These are phyloP conservation scores for Geotrypetes seraphini DNA, from an alignment of 2,797 vertebrate genomes.

Conservation along the genomic window DNA sequence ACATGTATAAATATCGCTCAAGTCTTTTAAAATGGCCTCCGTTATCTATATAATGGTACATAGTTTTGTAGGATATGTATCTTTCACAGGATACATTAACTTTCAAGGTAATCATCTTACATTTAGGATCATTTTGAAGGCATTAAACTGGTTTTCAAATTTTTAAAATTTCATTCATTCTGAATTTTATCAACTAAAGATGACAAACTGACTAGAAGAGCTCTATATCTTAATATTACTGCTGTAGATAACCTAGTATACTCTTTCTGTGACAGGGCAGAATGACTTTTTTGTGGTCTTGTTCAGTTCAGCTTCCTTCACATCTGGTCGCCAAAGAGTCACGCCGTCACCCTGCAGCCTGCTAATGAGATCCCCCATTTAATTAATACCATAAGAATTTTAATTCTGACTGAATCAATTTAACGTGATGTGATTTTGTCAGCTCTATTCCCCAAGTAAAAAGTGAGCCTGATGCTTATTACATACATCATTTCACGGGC, in stretches of 20 bases:
- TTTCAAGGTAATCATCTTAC: too few relatives aligned
- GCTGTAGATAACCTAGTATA: conserved; percentile 25
- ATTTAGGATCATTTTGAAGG: conserved; percentile 3
- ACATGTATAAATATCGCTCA: too few relatives aligned
- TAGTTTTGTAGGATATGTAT: too few relatives aligned
- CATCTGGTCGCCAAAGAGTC: conserved; percentile 95
- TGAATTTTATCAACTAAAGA: conserved; percentile 56
- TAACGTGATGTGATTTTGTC: conserved; percentile 99
- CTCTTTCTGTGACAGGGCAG: conserved; percentile 6
- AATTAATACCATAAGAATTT: conserved; percentile 99
- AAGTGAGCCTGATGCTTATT: conserved; percentile 99
- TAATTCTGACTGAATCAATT: conserved; percentile 99
- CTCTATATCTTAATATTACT: conserved; percentile 29
- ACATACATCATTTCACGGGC: conserved; percentile 99
- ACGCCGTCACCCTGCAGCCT: conserved; percentile 90
- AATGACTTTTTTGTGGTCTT: conserved; percentile 46
- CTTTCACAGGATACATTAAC: too few relatives aligned
- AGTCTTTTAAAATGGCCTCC: too few relatives aligned
- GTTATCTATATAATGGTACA: too few relatives aligned
- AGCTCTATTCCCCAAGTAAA: conserved; percentile 99
- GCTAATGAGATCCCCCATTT: conserved; percentile 99
- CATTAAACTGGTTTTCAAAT: background rate
- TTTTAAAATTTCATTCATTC: conserved; percentile 17
- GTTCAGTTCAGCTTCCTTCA: conserved; percentile 68
- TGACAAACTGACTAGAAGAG: conserved; percentile 67